phyloP scores from a whole-genome alignment of 1,140 invertebrate species.

The Brachionus koreanus region DNA sequence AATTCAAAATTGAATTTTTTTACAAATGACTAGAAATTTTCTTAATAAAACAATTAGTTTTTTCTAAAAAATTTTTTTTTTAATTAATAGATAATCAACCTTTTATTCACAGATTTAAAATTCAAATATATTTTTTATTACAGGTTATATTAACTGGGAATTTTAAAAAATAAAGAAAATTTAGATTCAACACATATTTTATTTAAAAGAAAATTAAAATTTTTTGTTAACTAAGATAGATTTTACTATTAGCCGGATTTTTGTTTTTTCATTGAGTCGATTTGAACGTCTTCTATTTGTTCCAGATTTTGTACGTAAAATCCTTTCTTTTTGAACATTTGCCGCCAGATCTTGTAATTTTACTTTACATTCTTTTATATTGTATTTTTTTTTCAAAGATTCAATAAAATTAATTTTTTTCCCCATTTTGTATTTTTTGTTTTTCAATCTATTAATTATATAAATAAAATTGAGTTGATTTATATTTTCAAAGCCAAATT shows the following conservation, averaged over 20 bases:
- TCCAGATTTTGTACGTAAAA: background rate
- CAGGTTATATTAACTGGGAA: no score
- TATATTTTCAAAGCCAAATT: background rate
- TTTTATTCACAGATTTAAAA: no score
- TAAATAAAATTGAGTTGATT: background rate
- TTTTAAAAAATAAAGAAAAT: no score
- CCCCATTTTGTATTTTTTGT: background rate
- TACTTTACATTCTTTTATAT: background rate
- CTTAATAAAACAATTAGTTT: background rate
- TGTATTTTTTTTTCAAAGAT: background rate
- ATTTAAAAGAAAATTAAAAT: background rate
- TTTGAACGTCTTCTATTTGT: background rate
- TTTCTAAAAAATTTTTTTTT: background rate
- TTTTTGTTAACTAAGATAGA: background rate
- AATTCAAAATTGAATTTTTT: no score
- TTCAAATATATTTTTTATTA: no score
- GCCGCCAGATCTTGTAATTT: background rate
- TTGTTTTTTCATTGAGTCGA: background rate
- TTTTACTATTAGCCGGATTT: background rate
- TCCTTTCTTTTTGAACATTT: background rate
- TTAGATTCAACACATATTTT: background rate
- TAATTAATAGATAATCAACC: no score
- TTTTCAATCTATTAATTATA: background rate
- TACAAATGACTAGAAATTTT: background rate
- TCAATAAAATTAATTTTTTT: no score